A percentile compares a stretch with the other conserved stretches of the same genome.
Conservation (phyloP, 92 coral and sea anemone genomes). For the Micromussa lordhowensis region DNA sequence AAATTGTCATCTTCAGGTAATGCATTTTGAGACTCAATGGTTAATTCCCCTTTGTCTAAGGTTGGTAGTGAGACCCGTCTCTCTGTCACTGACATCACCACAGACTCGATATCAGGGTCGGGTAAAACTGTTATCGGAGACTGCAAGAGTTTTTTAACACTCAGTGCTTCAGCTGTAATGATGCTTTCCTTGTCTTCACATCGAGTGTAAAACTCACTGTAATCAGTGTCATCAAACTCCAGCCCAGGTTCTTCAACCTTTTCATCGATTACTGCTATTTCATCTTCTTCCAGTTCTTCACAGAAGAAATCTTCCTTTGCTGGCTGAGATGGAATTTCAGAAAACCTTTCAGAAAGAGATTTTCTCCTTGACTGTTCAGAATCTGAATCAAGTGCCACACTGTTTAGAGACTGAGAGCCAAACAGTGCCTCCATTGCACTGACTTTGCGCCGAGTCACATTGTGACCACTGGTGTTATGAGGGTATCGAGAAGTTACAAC, state of each 20-base stretch:
- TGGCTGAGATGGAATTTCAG: constrained; percentile 42
- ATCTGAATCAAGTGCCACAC: background rate
- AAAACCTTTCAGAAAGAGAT: constrained; percentile 60
- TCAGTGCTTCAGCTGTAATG: constrained; percentile 74
- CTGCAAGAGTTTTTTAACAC: constrained; percentile 66
- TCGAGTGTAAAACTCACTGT: constrained; percentile 62
- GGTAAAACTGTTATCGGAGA: constrained; percentile 48
- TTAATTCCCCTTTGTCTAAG: background rate
- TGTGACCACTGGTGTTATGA: background rate
- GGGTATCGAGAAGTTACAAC: background rate
- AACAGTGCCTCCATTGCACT: constrained; percentile 44
- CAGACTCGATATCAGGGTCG: constrained; percentile 62
- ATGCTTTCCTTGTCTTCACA: constrained; percentile 72
- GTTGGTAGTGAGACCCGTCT: constrained; percentile 14
- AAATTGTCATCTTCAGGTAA: background rate
- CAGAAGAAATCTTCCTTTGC: background rate
- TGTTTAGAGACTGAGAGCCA: constrained; percentile 38
- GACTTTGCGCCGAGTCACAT: constrained; percentile 6
- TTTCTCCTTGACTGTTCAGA: background rate
- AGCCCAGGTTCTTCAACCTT: constrained; percentile 57
- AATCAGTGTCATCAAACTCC: constrained; percentile 79
- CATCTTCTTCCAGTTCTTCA: constrained; percentile 27
- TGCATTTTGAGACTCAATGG: background rate
- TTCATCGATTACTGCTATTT: constrained; percentile 18
- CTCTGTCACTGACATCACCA: constrained; percentile 55